Base-by-base conservation (phyloP, 1,140 invertebrate genomes). In the Caenorhabditis brenneri region DNA sequence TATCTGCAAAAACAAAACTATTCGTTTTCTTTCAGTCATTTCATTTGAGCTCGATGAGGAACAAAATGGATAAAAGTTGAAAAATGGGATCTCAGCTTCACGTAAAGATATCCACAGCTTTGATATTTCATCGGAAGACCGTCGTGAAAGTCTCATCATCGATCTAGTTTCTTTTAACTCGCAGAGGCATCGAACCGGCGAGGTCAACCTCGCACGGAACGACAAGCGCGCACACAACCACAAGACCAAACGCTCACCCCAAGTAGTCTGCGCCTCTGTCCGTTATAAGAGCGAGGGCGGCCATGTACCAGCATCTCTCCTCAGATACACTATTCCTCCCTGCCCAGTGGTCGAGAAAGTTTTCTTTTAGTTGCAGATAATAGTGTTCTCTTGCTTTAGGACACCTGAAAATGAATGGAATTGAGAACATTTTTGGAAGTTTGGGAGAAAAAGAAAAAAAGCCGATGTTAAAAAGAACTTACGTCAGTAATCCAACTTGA, bases 341-440 rank as follows among this genome's bases (percentile, higher is more conserved):
- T 92, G 92, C 78, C 88, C 88, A 88, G 46, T 92, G 92, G 81
- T 89, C 88, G 29, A 93, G 88, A 29, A 96, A 94, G 92, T 98
- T 98, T 90, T 96, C 94, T 48, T 95, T 94, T 88, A 98, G 92
- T 92, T 98, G 96, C 86, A 96, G 93, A 91, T 96, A 98, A 91
- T 98, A 98, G 89, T 97, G 94, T 88, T 96, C 95, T 29, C 95
- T 93, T 10, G 96, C 95, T 82, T 95, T 55, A 92, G 97, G 95
- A 91, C 94, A 95, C 90, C 60, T 91, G 92, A 85, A 87, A 81
- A 33, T 79, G 88, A 58, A 84, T 51, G 27, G 1, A 27, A 27
- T 27, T 2, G 9, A 29, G 9, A 15, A 12, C 2, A 22, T 24
- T 12, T 27, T 27, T n/a, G n/a, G 53, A 55, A 22, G 19, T 27